Evolutionary conservation across 2,113 vertebrate species (phyloP), one percentile per base, ranked within the genome.

Genomic region (Salvelinus alpinus): DNA sequence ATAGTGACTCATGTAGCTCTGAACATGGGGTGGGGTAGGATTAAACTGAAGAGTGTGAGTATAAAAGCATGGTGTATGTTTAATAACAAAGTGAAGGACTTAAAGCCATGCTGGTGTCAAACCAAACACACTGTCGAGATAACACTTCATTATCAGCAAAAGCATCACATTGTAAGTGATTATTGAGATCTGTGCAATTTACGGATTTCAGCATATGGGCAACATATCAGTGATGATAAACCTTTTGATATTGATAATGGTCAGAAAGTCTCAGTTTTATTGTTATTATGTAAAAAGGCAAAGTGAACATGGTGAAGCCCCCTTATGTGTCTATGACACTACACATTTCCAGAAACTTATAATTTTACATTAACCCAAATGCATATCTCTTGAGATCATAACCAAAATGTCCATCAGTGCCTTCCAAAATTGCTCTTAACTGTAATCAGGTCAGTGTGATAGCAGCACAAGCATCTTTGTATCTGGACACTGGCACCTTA

Each of bases 341-440:
- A 84, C 81, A 90, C 89, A 89, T 89, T 86, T 82, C 84, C 86
- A 71, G 75, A 91, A 90, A 86, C 77, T 80, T 82, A 18, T 1
- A 14, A 70, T 68, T 38, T 62, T 76, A 90, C 80, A 76, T 75
- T 74, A 75, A 83, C 77, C 88, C 79, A 82, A 88, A 82, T 59
- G 64, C 80, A 74, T 80, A 81, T 73, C n/a, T 62, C 59, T 80
- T 48, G 73, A 84, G 84, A 87, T 80, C 83, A 71, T 65, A 80
- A 86, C 66, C 24, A 80, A 80, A 85, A 76, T 82, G 82, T 85
- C 82, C 75, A 72, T 69, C 54, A 51, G 64, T 25, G 48, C 16
- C 57, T 77, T 83, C 82, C 82, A 75, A 67, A 81, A 82, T 76
- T 78, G 85, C 78, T 86, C 71, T 76, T 81, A 80, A 81, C 80